Base-by-base conservation (phyloP, 2,888 invertebrate species). In the Habroteleia sp. region DNA sequence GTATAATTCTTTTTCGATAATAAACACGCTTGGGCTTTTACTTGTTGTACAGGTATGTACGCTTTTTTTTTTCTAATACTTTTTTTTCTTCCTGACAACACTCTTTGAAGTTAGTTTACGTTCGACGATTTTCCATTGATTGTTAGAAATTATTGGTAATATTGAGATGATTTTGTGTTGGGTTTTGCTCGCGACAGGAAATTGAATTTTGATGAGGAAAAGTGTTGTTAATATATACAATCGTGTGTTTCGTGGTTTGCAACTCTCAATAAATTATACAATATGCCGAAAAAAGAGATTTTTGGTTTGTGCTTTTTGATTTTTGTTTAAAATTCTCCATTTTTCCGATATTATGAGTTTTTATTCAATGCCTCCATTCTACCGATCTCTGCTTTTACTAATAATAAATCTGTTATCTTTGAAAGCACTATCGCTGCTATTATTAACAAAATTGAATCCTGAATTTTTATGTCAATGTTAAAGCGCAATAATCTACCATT, bases 151-250 rank as follows among this genome's bases (percentile, higher is more conserved):
- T 48, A 56, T 63, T 37, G 48, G 35, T 56, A 56, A 63, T 63
- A 63, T 41, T 56, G 48, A 27, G 35, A 37, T 44, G 54, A 46
- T 62, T 72, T 54, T 56, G 41, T 46, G 20, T 7, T 8, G 8
- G 20, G 2, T 4, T 44, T 37, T 52, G 31, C 16, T 20, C 42
- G 10, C 33, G 46, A 39, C 63, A 35, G 41, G 27, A 48, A 63
- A 71, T 56, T 62, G 39, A 50, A 72, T 72, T 72, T 72, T 58
- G 46, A 60, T 62, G 50, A 31, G 54, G 31, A 62, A 71, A 72
- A 63, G 44, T 58, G 48, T 72, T 58, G 63, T 58, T 58, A 46
- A 42, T 50, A 25, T 23, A 17, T 35, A 27, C 48, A 17, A 27
- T 37, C 10, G 29, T 46, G 33, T 44, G 13, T 8, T 41, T 42